These are phyloP conservation scores for Pelusios castaneus DNA, from an alignment of 2,113 vertebrate genomes.

Conservation along the genomic window DNA sequence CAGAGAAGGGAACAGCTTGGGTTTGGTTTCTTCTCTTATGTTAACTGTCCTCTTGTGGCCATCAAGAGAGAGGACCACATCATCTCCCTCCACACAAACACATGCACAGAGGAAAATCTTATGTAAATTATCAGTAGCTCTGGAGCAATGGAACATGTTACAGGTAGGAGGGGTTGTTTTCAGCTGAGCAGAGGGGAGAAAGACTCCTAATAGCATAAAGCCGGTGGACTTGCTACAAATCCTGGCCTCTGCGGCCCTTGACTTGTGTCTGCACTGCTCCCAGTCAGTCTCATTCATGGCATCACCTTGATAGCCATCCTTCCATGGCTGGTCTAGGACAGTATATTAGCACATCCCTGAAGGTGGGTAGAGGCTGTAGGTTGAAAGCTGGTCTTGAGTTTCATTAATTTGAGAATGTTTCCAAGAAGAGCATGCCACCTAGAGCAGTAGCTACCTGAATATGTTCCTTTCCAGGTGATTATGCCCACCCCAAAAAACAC, in stretches of 20 bases:
- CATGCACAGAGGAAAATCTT: background rate
- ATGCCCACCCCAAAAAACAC: background rate
- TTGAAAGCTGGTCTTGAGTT: background rate
- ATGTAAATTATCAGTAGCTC: background rate
- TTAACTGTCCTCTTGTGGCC: conserved; percentile 64
- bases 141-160: conserved; percentile 19
- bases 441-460: background rate
- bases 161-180: background rate
- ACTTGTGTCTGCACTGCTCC: background rate
- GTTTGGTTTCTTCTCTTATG: conserved; percentile 29
- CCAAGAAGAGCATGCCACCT: background rate
- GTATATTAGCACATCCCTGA: rapidly evolving
- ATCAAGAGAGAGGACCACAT: conserved; percentile 54
- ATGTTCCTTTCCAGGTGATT: background rate
- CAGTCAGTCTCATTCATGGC: background rate
- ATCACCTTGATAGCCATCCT: rapidly evolving
- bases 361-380: background rate
- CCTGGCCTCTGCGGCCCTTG: rapidly evolving
- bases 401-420: rapidly evolving
- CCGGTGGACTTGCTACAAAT: rapidly evolving
- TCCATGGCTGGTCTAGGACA: background rate
- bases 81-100: conserved; percentile 58
- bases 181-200: background rate
- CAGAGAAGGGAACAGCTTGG: conserved; percentile 16
- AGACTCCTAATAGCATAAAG: rapidly evolving